These are phyloP conservation scores for Chionis minor DNA, from an alignment of 2,113 vertebrate species.

Conservation along the genomic window DNA sequence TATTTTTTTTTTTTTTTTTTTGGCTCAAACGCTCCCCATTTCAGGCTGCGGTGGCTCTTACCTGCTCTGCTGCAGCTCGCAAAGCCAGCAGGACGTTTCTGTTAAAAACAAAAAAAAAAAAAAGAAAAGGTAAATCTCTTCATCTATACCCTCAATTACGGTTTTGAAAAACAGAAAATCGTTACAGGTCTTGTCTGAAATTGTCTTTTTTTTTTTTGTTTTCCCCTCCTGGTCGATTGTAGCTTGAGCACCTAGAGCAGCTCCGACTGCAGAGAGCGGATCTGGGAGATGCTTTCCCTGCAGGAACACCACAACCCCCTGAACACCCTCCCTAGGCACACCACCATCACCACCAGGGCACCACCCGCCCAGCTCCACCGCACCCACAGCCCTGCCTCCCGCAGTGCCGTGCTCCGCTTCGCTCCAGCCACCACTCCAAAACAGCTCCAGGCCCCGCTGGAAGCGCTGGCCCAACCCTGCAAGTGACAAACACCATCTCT, in stretches of 20 bases:
- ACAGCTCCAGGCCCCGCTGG: neutral
- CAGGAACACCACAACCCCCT: neutral
- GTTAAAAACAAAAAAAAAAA: neutral
- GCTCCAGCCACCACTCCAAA: neutral
- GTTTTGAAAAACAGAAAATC: neutral
- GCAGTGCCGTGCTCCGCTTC: fast-evolving
- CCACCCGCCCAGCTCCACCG: too few relatives aligned
- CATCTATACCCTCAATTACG: neutral
- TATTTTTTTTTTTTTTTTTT: too few relatives aligned
- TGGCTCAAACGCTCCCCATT: neutral
- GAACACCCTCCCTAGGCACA: fast-evolving
- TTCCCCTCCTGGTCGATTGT: fast-evolving
- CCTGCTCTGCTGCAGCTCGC: neutral
- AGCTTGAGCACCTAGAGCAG: fast-evolving
- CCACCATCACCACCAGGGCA: neutral
- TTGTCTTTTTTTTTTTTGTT: neutral
- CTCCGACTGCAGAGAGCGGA: fast-evolving
- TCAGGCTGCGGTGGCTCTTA: neutral
- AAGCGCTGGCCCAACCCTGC: neutral
- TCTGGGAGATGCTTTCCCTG: neutral
- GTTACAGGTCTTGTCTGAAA: neutral
- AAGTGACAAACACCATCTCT: neutral
- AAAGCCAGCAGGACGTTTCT: neutral
- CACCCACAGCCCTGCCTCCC: neutral
- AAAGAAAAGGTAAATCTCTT: neutral